Evolutionary conservation across 2,113 vertebrate species (phyloP).

Genomic region (Redunca redunca): DNA sequence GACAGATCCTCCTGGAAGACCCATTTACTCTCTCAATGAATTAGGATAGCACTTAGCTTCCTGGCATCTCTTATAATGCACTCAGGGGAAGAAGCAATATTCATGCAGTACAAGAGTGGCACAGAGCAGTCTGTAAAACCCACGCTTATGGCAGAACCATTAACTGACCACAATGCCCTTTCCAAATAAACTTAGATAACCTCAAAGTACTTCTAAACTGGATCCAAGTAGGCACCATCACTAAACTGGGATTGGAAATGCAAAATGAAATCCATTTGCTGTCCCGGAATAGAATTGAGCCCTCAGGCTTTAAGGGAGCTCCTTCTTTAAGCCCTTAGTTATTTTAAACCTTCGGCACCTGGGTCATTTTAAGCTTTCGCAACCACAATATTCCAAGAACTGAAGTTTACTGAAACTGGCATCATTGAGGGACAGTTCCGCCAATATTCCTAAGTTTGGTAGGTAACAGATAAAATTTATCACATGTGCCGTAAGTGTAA

Average conservation of each 20-base stretch:
- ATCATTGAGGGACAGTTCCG: not conserved
- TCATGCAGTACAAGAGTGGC: not conserved
- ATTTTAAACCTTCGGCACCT: not conserved
- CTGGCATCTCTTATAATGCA: not conserved
- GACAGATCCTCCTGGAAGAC: not conserved
- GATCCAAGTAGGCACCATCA: not conserved
- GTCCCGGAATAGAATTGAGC: not conserved
- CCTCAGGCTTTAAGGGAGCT: not conserved
- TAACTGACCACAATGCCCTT: not conserved
- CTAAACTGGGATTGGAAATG: not conserved
- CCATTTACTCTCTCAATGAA: not conserved
- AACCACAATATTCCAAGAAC: not conserved
- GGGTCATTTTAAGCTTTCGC: not conserved
- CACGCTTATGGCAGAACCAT: not conserved
- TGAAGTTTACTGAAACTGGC: not conserved
- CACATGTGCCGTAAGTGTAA: not conserved
- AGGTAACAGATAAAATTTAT: not conserved
- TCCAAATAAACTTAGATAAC: not conserved
- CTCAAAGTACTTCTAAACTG: not conserved
- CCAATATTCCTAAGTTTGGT: not conserved
- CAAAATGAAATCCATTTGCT: not conserved
- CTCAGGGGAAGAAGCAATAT: not conserved
- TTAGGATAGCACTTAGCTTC: not conserved
- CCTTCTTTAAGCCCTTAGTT: not conserved
- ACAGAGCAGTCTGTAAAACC: not conserved